Conservation (phyloP, 1,140 invertebrate species). For the Ooceraea biroi region DNA sequence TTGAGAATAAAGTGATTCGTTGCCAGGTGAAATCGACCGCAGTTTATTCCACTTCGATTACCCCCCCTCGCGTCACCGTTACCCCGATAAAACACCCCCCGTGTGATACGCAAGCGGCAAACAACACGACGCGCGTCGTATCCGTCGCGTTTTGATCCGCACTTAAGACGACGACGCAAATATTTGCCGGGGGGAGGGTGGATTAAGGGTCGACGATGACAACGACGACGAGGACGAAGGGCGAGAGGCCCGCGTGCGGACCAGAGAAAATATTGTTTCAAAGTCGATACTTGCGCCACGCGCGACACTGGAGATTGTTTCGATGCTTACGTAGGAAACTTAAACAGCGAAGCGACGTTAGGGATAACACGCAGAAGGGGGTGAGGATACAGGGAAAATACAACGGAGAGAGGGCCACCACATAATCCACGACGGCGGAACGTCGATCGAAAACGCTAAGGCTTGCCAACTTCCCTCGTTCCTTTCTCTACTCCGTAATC, state of each 20-base stretch:
- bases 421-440: conserved; percentile 26
- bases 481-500: background rate
- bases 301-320: conserved; percentile 43
- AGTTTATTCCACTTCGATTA: conserved; percentile 56
- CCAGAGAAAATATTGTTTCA: conserved; percentile 56
- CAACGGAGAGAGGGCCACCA: too few species aligned
- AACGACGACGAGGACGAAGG: background rate
- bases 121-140: conserved; percentile 40
- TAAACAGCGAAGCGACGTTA: conserved; percentile 30
- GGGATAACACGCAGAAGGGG: too few species aligned
- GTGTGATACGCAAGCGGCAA: conserved; percentile 1
- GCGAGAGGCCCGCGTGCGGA: background rate
- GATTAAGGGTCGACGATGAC: conserved; percentile 26
- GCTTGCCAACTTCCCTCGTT: background rate
- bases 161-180: conserved; percentile 61
- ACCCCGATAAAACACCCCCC: conserved; percentile 15
- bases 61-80: background rate
- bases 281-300: conserved; percentile 36
- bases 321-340: conserved; percentile 55
- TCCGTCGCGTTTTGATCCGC: conserved; percentile 51
- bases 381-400: conserved; percentile 8
- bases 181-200: conserved; percentile 34
- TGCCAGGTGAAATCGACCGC: conserved; percentile 46
- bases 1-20: conserved; percentile 60
- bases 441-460: background rate